Evolutionary conservation across 2,113 vertebrate species (phyloP).

Genomic region (Macquaria ambigua): DNA sequence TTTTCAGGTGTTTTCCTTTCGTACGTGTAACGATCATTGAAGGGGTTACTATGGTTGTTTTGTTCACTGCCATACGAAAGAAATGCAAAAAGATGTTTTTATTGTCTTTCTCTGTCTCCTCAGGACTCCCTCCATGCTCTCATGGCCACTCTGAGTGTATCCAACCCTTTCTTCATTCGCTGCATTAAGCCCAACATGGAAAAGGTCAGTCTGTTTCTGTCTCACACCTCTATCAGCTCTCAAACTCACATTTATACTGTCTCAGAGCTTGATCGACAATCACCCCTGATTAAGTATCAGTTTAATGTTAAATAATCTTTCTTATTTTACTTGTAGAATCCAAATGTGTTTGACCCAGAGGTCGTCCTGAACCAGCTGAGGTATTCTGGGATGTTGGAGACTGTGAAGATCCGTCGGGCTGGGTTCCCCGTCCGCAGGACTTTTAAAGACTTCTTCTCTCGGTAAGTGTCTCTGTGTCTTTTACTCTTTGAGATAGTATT

Average conservation of each 20-base stretch:
- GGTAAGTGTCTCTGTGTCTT: constrained; percentile 75
- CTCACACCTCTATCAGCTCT: background rate
- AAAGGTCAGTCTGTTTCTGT: constrained; percentile 83
- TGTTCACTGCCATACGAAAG: background rate
- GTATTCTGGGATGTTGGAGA: constrained; percentile 95
- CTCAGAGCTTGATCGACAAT: background rate
- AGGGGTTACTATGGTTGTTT: background rate
- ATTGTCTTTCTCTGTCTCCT: constrained; percentile 14
- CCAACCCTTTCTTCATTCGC: constrained; percentile 95
- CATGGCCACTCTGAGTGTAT: constrained; percentile 92
- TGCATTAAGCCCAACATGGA: constrained; percentile 95
- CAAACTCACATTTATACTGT: background rate
- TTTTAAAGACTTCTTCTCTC: constrained; percentile 90
- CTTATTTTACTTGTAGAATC: constrained; percentile 78
- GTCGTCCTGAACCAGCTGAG: constrained; percentile 92
- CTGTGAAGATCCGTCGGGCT: constrained; percentile 93
- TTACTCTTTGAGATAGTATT: background rate
- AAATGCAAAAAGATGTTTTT: background rate
- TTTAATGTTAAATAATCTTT: background rate
- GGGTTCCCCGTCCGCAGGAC: constrained; percentile 91
- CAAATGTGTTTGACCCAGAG: constrained; percentile 87
- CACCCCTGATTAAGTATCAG: background rate
- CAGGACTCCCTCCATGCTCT: constrained; percentile 94
- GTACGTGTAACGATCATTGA: background rate
- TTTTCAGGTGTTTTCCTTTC: background rate